Base-by-base conservation (phyloP, 2,888 invertebrate species). In the Oligia latruncula region DNA sequence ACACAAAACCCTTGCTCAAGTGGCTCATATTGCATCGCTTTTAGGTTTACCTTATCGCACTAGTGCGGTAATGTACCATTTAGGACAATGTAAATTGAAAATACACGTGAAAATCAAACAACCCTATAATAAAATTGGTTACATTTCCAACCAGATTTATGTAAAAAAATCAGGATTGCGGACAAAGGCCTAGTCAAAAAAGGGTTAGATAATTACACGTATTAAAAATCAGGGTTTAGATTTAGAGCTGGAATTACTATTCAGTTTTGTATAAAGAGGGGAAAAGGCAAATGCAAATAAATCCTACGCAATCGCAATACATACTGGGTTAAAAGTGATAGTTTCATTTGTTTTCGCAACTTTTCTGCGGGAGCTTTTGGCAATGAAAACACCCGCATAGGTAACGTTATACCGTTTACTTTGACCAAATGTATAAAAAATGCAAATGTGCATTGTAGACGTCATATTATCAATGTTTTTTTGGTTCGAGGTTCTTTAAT, bases 311-410 rank as follows among this genome's bases (percentile, higher is more conserved):
- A 74, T 66, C 9, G 70, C 65, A 77, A 73, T 77, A 66, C 72
- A 65, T 74, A 60, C 23, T 72, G 17, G n/a, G 15, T 40, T 62
- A 20, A 52, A 67, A 71, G 49, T 76, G 20, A 75, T 46, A 55
- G 20, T 60, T 43, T 29, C 8, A 62, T 81, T 55, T 81, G 43
- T 80, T 77, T 71, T 64, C 52, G 35, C 40, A 74, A 80, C 46
- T 49, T 76, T 46, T 46, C 20, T 64, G 66, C 17, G 15, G 66
- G 29, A 43, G 13, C 17, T 46, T 77, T 81, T 64, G 84, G 76
- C 75, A 82, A 62, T 78, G 49, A 65, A 67, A 77, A 29, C 58
- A 43, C 84, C 87, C 84, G 86, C 80, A 88, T 67, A 0, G 4
- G 20, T 49, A 49, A 49, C 60, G 11, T 40, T 40, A 40, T 40